Percentiles rank a stretch among this genome's conserved stretches.
phyloP scores from a whole-genome alignment of 2,888 invertebrate species.

The Leptinotarsa juncta region DNA sequence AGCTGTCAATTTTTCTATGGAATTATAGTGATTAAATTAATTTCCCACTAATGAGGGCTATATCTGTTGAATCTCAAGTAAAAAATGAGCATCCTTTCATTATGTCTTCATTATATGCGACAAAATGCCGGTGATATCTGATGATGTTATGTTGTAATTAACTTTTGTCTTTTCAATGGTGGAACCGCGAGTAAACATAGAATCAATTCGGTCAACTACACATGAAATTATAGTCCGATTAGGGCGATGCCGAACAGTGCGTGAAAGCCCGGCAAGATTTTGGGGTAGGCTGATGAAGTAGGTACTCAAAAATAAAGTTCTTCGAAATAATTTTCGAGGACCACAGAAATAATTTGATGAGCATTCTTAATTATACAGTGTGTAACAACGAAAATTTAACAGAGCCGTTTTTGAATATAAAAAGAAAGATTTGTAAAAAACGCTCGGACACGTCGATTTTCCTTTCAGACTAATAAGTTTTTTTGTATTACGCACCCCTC shows the following conservation, averaged over 20 bases:
- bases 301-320: too few species aligned
- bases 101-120: conserved; percentile 24
- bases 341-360: too few species aligned
- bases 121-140: conserved; percentile 18
- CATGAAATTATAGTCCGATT: conserved; percentile 28
- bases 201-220: conserved; percentile 7
- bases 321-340: too few species aligned
- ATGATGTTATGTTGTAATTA: conserved; percentile 5
- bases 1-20: conserved; percentile 46
- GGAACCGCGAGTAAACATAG: neutral
- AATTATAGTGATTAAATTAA: conserved; percentile 48
- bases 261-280: too few species aligned
- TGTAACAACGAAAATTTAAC: too few species aligned
- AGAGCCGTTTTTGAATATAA: too few species aligned
- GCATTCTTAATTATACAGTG: too few species aligned
- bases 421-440: too few species aligned
- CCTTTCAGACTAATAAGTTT: too few species aligned
- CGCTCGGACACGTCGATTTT: too few species aligned
- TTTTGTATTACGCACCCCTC: too few species aligned
- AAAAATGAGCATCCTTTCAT: conserved; percentile 21
- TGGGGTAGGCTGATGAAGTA: too few species aligned
- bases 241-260: neutral
- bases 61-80: conserved; percentile 35
- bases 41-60: conserved; percentile 46
- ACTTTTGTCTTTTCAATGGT: neutral